Base-by-base conservation (phyloP, 2,888 invertebrate genomes). In the Pseudococcus longispinus region DNA sequence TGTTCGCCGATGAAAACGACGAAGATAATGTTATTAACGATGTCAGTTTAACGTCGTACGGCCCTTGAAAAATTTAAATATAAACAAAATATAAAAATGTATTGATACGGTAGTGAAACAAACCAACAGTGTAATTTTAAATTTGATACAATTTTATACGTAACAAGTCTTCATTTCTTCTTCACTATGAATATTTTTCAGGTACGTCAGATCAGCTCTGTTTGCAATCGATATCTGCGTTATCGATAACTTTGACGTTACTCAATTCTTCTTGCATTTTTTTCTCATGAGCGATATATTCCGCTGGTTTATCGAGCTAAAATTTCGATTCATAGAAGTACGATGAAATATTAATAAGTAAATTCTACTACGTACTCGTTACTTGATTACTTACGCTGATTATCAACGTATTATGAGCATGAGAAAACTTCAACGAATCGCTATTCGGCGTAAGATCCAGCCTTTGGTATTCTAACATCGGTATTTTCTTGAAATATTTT, bases 321-420 rank as follows among this genome's bases (percentile, higher is more conserved):
- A 93, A 93, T 89, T 15, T 42, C 29, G 1, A 70, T 15, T 70
- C 29, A 15, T 46, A 46, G 44, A 13, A 15, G 13, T 46, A 46
- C 3, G 44, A 15, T 46, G 3, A 13, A 46, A 15, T 15, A 46
- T 0, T 4, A 9, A 37, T 37, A 9, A 37, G 5, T 37, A 0
- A 37, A 37, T 37, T 6, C 5, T 0, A 37, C 4, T 37, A 37
- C 37, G 37, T 37, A 37, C 9, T 37, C 9, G 2, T 5, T 9
- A 37, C n/a, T 37, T 37, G 37, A 37, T 6, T 51, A 90, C 92
- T 92, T 92, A 95, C 95, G 88, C 93, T 93, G 88, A 96, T 94
- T 88, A 96, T 94, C 42, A 96, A 91, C 0, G 96, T 95, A 90
- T 95, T 95, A 90, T 93, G 95, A 89, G 94, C 94, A 91, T 96